Conservation (phyloP, 1,140 invertebrate species). For the Callitettix versicolor region DNA sequence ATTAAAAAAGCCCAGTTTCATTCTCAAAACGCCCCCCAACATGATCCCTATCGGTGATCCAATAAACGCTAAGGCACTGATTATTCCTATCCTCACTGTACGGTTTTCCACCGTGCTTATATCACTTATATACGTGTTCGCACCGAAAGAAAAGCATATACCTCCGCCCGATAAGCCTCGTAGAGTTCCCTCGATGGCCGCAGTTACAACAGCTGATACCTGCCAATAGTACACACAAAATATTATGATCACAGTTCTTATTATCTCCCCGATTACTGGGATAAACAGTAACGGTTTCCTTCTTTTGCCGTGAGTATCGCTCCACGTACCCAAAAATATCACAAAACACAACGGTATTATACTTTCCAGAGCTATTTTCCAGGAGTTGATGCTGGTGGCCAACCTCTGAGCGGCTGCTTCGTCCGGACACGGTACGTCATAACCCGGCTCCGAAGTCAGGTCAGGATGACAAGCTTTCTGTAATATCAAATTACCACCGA, state of each 20-base stretch:
- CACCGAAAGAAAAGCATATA: slow-evolving; percentile 32
- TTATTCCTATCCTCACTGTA: slow-evolving; percentile 32
- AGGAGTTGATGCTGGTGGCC: slow-evolving; percentile 23
- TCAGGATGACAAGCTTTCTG: slow-evolving; percentile 16
- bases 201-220: slow-evolving; percentile 23
- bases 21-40: slow-evolving; percentile 11
- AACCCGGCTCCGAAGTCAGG: neutral
- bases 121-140: slow-evolving; percentile 36
- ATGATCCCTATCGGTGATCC: slow-evolving; percentile 16
- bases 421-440: slow-evolving; percentile 4
- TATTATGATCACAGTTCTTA: slow-evolving; percentile 7
- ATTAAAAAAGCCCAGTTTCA: slow-evolving; percentile 8
- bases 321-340: slow-evolving; percentile 27
- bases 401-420: slow-evolving; percentile 21
- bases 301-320: slow-evolving; percentile 25
- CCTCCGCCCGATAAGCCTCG: slow-evolving; percentile 33
- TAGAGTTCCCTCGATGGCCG: slow-evolving; percentile 30
- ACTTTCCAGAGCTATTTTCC: slow-evolving; percentile 23
- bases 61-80: slow-evolving; percentile 21
- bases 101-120: slow-evolving; percentile 27
- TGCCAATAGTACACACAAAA: slow-evolving; percentile 19
- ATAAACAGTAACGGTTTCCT: slow-evolving; percentile 36
- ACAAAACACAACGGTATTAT: slow-evolving; percentile 23
- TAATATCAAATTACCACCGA: slow-evolving; percentile 17
- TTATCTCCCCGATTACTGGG: slow-evolving; percentile 25